Evolutionary conservation across 1,140 invertebrate genomes (phyloP).

Genomic region (Hyles euphorbiae): DNA sequence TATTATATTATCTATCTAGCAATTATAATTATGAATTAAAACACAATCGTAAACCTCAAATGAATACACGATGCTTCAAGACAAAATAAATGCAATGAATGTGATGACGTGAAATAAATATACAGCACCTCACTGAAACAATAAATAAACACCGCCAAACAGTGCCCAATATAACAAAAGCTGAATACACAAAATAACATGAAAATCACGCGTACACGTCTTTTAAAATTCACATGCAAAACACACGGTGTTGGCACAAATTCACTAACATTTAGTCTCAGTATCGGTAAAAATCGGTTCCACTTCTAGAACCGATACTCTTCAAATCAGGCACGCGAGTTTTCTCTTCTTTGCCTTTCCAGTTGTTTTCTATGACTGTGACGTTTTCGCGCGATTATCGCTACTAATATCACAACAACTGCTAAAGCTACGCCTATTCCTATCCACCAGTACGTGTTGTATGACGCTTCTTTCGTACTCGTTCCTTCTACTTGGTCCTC

Average conservation of each 20-base stretch:
- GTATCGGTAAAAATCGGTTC: conserved; percentile 38
- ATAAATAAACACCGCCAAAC: conserved; percentile 26
- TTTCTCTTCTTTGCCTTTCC: conserved; percentile 58
- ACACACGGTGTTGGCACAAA: conserved; percentile 44
- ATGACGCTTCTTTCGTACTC: conserved; percentile 55
- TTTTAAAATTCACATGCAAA: conserved; percentile 39
- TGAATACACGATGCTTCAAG: conserved; percentile 1
- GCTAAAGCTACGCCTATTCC: conserved; percentile 56
- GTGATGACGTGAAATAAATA: conserved; percentile 24
- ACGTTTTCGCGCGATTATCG: conserved; percentile 62
- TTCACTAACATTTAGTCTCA: conserved; percentile 40
- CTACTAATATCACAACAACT: conserved; percentile 56
- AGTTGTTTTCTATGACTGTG: conserved; percentile 63
- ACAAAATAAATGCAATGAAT: conserved; percentile 20
- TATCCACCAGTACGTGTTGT: conserved; percentile 68
- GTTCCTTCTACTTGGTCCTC: conserved; percentile 39
- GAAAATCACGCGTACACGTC: conserved; percentile 28
- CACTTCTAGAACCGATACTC: conserved; percentile 69
- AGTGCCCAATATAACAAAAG: conserved; percentile 30
- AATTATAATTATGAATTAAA: conserved; percentile 23
- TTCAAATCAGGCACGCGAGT: conserved; percentile 65
- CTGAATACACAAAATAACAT: conserved; percentile 30
- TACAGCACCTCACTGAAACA: conserved; percentile 19
- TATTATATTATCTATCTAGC: conserved; percentile 62
- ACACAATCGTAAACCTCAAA: not conserved